Percentiles rank a stretch among this genome's conserved stretches.
phyloP scores from a whole-genome alignment of 2,797 vertebrate species.

The Tachyglossus aculeatus region DNA sequence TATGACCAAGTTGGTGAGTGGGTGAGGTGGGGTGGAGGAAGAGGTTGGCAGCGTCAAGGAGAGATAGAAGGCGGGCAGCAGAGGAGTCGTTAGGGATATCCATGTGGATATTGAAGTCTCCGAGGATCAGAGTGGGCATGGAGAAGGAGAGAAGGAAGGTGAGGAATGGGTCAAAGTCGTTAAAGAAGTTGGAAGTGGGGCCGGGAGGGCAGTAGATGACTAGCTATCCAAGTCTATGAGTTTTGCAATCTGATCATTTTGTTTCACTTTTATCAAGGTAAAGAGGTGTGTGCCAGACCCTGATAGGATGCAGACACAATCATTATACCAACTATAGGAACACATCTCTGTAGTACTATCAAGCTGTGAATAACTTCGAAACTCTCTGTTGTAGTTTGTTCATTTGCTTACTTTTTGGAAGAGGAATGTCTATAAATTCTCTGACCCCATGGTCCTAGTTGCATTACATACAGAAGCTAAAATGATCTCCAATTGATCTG shows the following conservation, averaged over 20 bases:
- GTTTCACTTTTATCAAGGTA: slow-evolving; percentile 62
- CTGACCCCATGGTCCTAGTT: slow-evolving; percentile 4
- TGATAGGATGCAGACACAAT: slow-evolving; percentile 70
- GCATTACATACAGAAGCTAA: slow-evolving; percentile 9
- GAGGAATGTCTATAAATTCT: slow-evolving; percentile 2
- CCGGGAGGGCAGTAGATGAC: too few relatives aligned
- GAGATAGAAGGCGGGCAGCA: too few relatives aligned
- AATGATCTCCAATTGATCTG: slow-evolving; percentile 24
- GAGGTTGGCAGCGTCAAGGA: too few relatives aligned
- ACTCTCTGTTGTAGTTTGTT: slow-evolving; percentile 20
- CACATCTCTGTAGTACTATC: slow-evolving; percentile 35
- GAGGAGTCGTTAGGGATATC: too few relatives aligned
- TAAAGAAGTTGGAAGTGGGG: too few relatives aligned
- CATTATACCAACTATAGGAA: slow-evolving; percentile 70
- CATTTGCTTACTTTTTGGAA: slow-evolving; percentile 25
- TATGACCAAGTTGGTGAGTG: too few relatives aligned
- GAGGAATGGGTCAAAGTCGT: too few relatives aligned
- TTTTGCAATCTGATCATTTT: slow-evolving; percentile 78
- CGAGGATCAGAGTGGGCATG: too few relatives aligned
- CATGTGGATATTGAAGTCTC: too few relatives aligned
- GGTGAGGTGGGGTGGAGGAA: too few relatives aligned
- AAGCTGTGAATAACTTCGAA: slow-evolving; percentile 44
- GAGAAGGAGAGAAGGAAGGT: too few relatives aligned
- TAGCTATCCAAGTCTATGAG: slow-evolving; percentile 65
- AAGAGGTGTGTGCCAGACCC: slow-evolving; percentile 71